Evolutionary conservation across 2,113 vertebrate species (phyloP), one percentile per base, ranked within the genome.

Genomic region (Microtus ochrogaster): DNA sequence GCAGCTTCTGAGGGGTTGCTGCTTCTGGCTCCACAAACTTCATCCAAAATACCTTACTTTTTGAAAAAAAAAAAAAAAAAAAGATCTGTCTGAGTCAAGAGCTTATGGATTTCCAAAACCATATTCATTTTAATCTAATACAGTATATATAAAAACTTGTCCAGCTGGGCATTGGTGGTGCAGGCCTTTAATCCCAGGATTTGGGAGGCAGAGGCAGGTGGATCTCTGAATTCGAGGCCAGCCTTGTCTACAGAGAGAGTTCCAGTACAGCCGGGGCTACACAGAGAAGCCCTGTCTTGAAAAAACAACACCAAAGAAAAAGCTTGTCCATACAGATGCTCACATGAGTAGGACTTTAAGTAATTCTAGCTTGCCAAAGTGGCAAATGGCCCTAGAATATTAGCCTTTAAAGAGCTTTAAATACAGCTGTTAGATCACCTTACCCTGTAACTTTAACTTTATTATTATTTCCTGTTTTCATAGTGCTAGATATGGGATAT

Each of bases 371-470:
- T 73, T 68, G 52, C 21, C 58, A 63, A 92, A 61, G 72, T 79
- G 8, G 21, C 93, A 91, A 47, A 82, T 2, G 65, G 5, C 52
- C 5, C 33, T 73, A 16, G 14, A 47, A 66, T 86, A 92, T 92
- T 92, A 92, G 93, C 85, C 33, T 61, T 72, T 76, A 84, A 93
- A 94, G 83, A 94, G 89, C 61, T 74, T 77, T 88, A 55, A 93
- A 22, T 91, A 70, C 0, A 92, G 33, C 17, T 11, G n/a, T 90
- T 93, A 83, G 36, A 12, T 83, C 28, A 76, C 89, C 49, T 93
- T 73, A 52, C 16, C 12, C 55, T 63, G n/a, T 52, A 81, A 93
- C 76, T 89, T 47, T 90, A 65, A 52, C 47, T 70, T 82, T 72
- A 28, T 55, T 39, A 73, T 88, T 74, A 16, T 21, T 55, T 79